Conservation (phyloP, 2,888 invertebrate species). For the Apamea monoglypha region DNA sequence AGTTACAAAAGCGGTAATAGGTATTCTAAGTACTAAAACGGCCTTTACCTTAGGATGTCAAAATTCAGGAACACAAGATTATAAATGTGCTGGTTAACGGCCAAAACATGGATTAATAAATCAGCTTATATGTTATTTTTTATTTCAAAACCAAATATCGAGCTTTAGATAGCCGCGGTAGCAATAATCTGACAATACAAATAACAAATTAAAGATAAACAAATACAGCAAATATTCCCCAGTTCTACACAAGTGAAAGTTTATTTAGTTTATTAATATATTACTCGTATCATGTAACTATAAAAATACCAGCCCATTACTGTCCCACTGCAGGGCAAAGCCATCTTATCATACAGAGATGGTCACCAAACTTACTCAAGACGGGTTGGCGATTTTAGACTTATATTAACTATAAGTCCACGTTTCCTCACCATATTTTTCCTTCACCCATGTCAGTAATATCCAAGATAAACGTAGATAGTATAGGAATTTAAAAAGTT, state of each 20-base stretch:
- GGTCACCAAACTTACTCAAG: not conserved
- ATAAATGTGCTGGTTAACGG: not conserved
- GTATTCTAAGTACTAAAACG: not conserved
- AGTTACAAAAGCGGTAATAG: not conserved
- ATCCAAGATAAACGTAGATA: no score
- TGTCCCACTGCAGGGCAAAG: not conserved
- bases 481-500: not conserved
- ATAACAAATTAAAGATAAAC: no score
- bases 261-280: no score
- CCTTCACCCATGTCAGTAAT: no score
- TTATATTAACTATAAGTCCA: not conserved
- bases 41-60: no score
- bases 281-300: no score
- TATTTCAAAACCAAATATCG: no score
- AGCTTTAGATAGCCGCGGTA: no score
- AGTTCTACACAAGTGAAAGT: not conserved
- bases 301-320: not conserved
- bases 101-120: not conserved
- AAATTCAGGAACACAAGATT: no score
- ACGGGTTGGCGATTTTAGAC: not conserved
- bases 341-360: not conserved
- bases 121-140: no score
- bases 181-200: no score
- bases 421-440: not conserved
- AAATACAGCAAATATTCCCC: not conserved